Percentiles rank a stretch among this genome's conserved stretches.
Conservation (phyloP, 1,140 invertebrate species). For the Drosophila erecta region DNA sequence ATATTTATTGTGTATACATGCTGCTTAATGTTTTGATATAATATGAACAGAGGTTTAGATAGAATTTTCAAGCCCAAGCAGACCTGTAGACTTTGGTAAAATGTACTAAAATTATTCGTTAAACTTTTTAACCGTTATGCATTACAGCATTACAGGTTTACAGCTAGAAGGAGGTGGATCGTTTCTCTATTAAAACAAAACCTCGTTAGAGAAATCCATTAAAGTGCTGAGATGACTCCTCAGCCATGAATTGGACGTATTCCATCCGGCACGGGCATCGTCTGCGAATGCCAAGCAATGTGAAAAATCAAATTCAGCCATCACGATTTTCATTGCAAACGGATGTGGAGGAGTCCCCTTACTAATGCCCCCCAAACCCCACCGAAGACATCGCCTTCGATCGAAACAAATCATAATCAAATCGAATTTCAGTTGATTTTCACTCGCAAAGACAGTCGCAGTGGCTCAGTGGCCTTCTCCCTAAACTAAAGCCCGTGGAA, state of each 20-base stretch:
- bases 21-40: no score
- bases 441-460: slow-evolving; percentile 76
- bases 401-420: slow-evolving; percentile 83
- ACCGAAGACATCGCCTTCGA: slow-evolving; percentile 32
- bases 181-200: slow-evolving; percentile 27
- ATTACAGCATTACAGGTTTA: no score
- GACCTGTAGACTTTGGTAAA: background rate
- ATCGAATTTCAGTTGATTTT: slow-evolving; percentile 82
- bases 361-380: background rate
- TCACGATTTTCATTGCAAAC: slow-evolving; percentile 57
- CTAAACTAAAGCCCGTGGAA: slow-evolving; percentile 17
- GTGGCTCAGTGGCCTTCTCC: slow-evolving; percentile 51
- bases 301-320: slow-evolving; percentile 64
- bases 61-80: no score
- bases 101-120: background rate
- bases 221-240: slow-evolving; percentile 22
- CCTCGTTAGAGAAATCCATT: slow-evolving; percentile 56
- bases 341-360: slow-evolving; percentile 19
- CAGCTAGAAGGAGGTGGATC: background rate
- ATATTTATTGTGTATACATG: no score
- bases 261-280: slow-evolving; percentile 5
- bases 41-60: no score
- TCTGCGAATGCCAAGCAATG: slow-evolving; percentile 51
- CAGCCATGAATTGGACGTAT: slow-evolving; percentile 1
- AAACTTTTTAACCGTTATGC: background rate